phyloP scores from a whole-genome alignment of 2,797 vertebrate genomes.

The Coregonus ussuriensis region DNA sequence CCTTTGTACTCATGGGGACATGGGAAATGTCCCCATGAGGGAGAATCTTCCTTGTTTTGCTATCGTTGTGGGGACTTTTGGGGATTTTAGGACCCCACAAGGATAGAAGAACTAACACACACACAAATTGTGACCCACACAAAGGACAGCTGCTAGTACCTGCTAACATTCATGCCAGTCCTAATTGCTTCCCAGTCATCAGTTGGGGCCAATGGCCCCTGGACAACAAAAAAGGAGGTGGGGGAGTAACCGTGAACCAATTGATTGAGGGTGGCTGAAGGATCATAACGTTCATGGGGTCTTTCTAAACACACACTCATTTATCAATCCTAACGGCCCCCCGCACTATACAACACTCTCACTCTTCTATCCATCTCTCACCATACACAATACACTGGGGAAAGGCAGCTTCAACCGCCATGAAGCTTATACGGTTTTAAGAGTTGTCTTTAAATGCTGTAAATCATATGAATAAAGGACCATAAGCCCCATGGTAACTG shows the following conservation, averaged over 20 bases:
- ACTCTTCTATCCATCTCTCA: slow-evolving; percentile 5
- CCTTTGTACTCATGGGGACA: too few relatives aligned
- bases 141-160: slow-evolving; percentile 61
- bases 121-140: slow-evolving; percentile 40
- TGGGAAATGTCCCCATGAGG: too few relatives aligned
- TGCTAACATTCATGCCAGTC: slow-evolving; percentile 58
- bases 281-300: slow-evolving; percentile 54
- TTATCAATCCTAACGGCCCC: slow-evolving; percentile 46
- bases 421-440: neutral
- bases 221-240: slow-evolving; percentile 43
- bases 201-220: slow-evolving; percentile 51
- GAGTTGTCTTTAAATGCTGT: neutral
- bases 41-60: too few relatives aligned
- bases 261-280: slow-evolving; percentile 42
- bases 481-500: neutral
- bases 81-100: neutral
- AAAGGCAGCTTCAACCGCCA: neutral
- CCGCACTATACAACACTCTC: slow-evolving; percentile 7
- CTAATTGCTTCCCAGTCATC: slow-evolving; percentile 66
- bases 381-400: neutral
- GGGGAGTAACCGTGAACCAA: slow-evolving; percentile 37
- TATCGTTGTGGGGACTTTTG: too few relatives aligned
- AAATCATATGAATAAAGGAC: neutral
- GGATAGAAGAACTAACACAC: neutral
- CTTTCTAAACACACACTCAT: slow-evolving; percentile 45